Evolutionary conservation across 2,888 invertebrate genomes (phyloP).

Genomic region (Pheosia tremula): DNA sequence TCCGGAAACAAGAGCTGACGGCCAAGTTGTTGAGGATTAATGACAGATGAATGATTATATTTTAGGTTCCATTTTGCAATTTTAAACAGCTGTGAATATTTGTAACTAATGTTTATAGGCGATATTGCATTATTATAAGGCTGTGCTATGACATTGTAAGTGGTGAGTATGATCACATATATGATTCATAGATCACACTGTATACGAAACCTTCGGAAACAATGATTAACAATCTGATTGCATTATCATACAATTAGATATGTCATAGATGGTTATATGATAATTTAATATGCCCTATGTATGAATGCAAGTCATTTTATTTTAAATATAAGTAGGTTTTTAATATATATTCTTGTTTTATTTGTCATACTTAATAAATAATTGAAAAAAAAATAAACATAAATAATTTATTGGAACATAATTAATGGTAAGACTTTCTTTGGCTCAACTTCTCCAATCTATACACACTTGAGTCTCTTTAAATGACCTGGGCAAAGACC

Average conservation of each 20-base stretch:
- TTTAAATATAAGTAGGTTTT: neutral
- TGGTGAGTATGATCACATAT: no score
- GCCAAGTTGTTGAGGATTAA: neutral
- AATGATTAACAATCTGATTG: no score
- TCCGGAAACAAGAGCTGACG: slow-evolving; percentile 81
- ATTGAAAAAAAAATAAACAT: neutral
- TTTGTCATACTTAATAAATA: neutral
- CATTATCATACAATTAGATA: no score
- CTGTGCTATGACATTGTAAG: no score
- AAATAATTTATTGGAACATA: slow-evolving; percentile 31
- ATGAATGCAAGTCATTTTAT: slow-evolving; percentile 7
- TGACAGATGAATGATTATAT: neutral
- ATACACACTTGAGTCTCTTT: neutral
- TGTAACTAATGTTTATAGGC: slow-evolving; percentile 7
- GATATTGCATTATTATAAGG: no score
- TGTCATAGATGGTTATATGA: no score
- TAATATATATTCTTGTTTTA: slow-evolving; percentile 3
- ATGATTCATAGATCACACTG: no score
- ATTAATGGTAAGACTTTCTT: slow-evolving; percentile 53
- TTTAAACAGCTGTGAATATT: slow-evolving; percentile 5
- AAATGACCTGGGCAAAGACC: neutral
- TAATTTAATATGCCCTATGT: neutral
- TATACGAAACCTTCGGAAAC: no score
- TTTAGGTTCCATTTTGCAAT: neutral
- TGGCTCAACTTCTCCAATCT: slow-evolving; percentile 48